These are phyloP conservation scores for Actinia tenebrosa DNA, from an alignment of 64 coral and sea anemone species.

Conservation along the genomic window DNA sequence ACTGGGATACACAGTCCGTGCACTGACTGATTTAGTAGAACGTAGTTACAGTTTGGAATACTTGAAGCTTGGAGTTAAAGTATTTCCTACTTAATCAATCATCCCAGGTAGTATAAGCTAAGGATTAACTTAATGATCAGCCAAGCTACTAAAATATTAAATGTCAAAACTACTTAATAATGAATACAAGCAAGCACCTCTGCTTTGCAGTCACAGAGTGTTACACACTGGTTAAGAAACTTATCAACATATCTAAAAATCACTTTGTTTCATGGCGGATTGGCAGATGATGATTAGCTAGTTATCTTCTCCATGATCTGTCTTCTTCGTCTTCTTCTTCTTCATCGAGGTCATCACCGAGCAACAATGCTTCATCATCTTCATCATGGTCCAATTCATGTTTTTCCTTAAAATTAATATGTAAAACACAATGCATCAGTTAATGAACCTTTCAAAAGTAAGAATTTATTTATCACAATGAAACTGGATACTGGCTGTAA, in stretches of 20 bases:
- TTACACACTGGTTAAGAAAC: not conserved
- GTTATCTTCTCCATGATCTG: constrained; percentile 61
- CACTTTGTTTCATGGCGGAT: not conserved
- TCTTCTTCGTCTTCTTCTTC: constrained; percentile 67
- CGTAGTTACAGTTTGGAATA: too few species aligned
- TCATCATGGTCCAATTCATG: constrained; percentile 48
- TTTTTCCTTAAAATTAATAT: constrained; percentile 27
- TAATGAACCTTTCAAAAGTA: not conserved
- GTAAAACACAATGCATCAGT: not conserved
- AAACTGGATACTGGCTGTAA: too few species aligned
- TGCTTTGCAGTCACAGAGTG: not conserved
- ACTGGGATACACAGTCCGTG: too few species aligned
- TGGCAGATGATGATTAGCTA: not conserved
- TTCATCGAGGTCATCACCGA: constrained; percentile 66
- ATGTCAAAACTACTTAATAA: too few species aligned
- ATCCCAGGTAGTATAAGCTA: too few species aligned
- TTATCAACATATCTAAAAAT: not conserved
- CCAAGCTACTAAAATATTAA: too few species aligned
- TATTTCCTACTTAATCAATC: too few species aligned
- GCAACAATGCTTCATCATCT: constrained; percentile 42
- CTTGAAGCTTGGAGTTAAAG: too few species aligned
- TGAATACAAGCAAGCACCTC: not conserved
- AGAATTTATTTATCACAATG: too few species aligned
- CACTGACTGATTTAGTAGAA: too few species aligned
- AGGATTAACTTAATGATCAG: too few species aligned